Base-by-base conservation (phyloP, 2,888 invertebrate genomes). In the Ctena decussata region DNA sequence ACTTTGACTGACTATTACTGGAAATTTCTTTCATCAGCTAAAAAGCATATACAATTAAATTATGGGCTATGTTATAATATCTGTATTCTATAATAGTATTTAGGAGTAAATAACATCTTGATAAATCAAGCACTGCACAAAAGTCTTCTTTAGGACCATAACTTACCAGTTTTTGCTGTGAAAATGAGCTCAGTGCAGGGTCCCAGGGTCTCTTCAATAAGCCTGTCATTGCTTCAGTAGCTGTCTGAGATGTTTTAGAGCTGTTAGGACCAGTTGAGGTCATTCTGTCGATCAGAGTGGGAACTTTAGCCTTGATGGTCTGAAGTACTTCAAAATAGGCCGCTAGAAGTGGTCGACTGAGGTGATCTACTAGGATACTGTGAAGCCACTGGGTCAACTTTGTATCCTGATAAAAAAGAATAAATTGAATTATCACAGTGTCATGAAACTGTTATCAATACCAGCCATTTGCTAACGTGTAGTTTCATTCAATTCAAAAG, bases 301-400 rank as follows among this genome's bases (percentile, higher is more conserved):
- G 98, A 82, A 97, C 97, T 94, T 96, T 96, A 60, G 94, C 89
- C 89, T 93, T 95, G n/a, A 96, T 91, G 1, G 95, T 95, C 96
- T 98, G 98, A 89, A 98, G 95, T 73, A 98, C 97, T 93, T 98
- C 98, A 27, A 98, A 96, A 95, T 98, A 98, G 11, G 97, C 97
- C 0, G 97, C 97, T 90, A 98, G 96, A 94, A 97, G 97, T 6
- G 96, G 96, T 27, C 96, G 96, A 74, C 97, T 97, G 70, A 98
- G 95, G 92, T 97, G 96, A 86, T 98, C 97, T 90, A 98, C 96
- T 11, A 98, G 95, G 15, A 97, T 95, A 60, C 96, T 96, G 95
- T 98, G 98, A 44, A 98, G 95, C 98, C 98, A 98, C 90, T 98
- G 97, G 0, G 97, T 97, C 35, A 97, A 95, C 89, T 97, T 97